Evolutionary conservation across 2,113 vertebrate species (phyloP).

Genomic region (Sturnira hondurensis): DNA sequence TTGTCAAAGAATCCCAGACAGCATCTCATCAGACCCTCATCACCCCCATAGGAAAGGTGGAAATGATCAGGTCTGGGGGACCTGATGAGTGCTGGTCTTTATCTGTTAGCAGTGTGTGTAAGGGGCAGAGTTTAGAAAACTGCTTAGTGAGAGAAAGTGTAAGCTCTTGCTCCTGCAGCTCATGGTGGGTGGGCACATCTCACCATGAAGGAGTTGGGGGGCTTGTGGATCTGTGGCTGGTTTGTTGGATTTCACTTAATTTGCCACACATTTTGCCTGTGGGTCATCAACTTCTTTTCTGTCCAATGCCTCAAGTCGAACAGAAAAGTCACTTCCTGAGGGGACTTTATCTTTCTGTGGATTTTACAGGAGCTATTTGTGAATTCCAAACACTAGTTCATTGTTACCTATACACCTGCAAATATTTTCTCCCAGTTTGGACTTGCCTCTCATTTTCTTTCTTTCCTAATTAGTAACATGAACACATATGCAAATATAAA

Average conservation of each 20-base stretch:
- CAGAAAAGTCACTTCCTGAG: too few relatives aligned
- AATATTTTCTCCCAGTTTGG: not conserved
- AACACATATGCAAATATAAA: not conserved
- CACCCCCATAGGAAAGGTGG: not conserved
- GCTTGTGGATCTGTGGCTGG: not conserved
- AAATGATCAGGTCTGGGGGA: not conserved
- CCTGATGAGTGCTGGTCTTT: not conserved
- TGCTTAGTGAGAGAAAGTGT: not conserved
- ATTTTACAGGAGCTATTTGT: not conserved
- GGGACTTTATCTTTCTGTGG: not conserved
- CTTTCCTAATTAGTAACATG: not conserved
- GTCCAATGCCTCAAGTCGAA: not conserved
- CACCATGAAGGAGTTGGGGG: not conserved
- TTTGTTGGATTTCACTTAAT: not conserved
- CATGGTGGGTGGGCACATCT: not conserved
- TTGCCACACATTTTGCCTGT: not conserved
- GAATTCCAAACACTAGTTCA: not conserved
- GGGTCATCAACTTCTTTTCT: not conserved
- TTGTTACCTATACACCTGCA: not conserved
- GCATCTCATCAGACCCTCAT: not conserved
- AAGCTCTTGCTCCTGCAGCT: not conserved
- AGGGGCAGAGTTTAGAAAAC: not conserved
- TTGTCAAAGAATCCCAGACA: not conserved
- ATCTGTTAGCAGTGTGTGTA: not conserved
- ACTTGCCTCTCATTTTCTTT: not conserved